Conservation (phyloP, 2,797 vertebrate genomes). For the Sternarchorhynchus goeldii region DNA sequence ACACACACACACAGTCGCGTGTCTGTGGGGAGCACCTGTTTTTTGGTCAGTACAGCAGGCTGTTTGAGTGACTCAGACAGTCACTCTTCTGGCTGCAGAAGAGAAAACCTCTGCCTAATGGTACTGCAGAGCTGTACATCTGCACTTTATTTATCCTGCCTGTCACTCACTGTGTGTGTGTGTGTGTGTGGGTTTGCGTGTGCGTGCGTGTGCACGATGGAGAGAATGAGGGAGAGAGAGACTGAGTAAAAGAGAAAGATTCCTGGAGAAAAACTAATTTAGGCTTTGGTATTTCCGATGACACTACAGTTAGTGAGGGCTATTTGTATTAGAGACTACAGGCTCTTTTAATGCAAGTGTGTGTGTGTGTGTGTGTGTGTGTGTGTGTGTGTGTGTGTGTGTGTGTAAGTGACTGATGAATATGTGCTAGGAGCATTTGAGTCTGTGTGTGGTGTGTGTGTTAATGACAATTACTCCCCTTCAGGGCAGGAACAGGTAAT, state of each 20-base stretch:
- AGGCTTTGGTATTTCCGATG: conserved; percentile 46
- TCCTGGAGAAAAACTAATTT: conserved; percentile 48
- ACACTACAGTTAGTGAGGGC: conserved; percentile 64
- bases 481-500: conserved; percentile 70
- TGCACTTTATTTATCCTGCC: conserved; percentile 73
- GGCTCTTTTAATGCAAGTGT: conserved; percentile 17
- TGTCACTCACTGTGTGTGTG: conserved; percentile 45
- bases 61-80: conserved; percentile 33
- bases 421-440: conserved; percentile 37
- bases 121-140: conserved; percentile 67
- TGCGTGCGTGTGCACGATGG: conserved; percentile 10
- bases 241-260: not conserved
- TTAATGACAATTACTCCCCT: conserved; percentile 65
- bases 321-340: conserved; percentile 54
- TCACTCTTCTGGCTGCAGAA: conserved; percentile 15
- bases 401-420: conserved; percentile 2
- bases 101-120: conserved; percentile 63
- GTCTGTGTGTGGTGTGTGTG: conserved; percentile 35
- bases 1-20: too few relatives aligned
- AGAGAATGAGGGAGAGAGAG: conserved; percentile 37
- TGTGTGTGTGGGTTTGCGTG: conserved; percentile 8
- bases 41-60: conserved; percentile 23
- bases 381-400: conserved; percentile 20
- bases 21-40: too few relatives aligned
- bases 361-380: conserved; percentile 25